These are phyloP conservation scores for Meloidogyne exigua DNA, from an alignment of 1,140 invertebrate species.

Conservation along the genomic window DNA sequence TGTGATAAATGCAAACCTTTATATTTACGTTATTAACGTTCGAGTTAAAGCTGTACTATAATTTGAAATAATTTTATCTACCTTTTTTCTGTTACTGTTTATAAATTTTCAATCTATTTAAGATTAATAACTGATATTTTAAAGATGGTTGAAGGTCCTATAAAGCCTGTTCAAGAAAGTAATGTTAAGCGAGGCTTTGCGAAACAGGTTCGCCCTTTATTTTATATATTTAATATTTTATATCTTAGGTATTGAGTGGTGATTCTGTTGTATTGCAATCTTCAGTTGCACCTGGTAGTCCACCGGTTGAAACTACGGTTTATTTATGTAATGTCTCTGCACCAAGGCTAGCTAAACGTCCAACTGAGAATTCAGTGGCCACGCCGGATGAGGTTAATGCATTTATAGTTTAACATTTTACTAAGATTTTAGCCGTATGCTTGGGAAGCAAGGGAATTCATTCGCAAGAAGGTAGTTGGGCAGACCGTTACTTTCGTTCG, in stretches of 20 bases:
- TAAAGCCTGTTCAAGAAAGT: constrained; percentile 6
- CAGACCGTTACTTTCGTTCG: constrained; percentile 77
- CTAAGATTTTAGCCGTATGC: constrained; percentile 73
- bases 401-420: constrained; percentile 6
- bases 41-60: no score
- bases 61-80: not conserved
- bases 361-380: constrained; percentile 70
- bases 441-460: constrained; percentile 90
- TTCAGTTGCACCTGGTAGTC: constrained; percentile 71
- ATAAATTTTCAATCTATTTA: not conserved
- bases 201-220: constrained; percentile 37
- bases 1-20: no score
- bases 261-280: constrained; percentile 84
- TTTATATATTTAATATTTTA: not conserved
- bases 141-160: constrained; percentile 9
- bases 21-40: no score
- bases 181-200: constrained; percentile 47
- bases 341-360: constrained; percentile 79
- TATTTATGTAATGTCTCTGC: constrained; percentile 84
- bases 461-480: constrained; percentile 86
- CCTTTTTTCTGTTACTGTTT: not conserved
- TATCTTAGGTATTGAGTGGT: constrained; percentile 77
- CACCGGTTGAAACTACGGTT: constrained; percentile 85
- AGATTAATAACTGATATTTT: not conserved
- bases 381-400: constrained; percentile 46